Base-by-base conservation (phyloP, 1,140 invertebrate species). In the Calosoma granatense region DNA sequence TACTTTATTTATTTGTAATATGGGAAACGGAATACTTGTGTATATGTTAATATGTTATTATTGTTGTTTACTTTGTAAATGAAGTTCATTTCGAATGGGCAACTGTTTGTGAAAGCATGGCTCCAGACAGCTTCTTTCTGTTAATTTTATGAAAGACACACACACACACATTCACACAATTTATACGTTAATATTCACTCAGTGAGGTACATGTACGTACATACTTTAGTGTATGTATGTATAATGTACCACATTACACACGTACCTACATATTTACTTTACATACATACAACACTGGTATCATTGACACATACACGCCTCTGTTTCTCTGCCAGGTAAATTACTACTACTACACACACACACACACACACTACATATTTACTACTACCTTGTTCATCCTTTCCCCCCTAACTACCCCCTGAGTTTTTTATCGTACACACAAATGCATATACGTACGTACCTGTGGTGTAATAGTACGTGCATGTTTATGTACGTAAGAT, bases 1-100 rank as follows among this genome's bases (percentile, higher is more conserved):
- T 58, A 36, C 22, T 61, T 61, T 43, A 59, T 57, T 60, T 60
- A 56, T 62, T 65, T 64, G 63, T 65, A 67, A 62, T 60, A 67
- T 47, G 41, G 41, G 17, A 17, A 60, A 58, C 60, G 61, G 63
- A 61, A 64, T 64, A 62, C 59, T 63, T 64, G 61, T 65, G 65
- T 67, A 47, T 47, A 67, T 62, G 65, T 67, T 67, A 65, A 67
- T 64, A 63, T 67, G 60, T 4, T 47, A 54, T 64, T 63, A 65
- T 62, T 63, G 63, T 64, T 65, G 61, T 65, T 65, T 63, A 55
- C 58, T 67, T 64, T 52, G 53, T 62, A 12, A 47, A 47, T n/a
- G 14, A 47, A 47, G 41, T 47, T 47, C 4, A 12, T 47, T 47
- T 47, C 17, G 41, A 47, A 47, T 47, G 41, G 41, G 15, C 41